Percentiles rank a stretch among this genome's conserved stretches.
These are phyloP conservation scores for Riparia riparia DNA, from an alignment of 2,113 vertebrate genomes.

Conservation along the genomic window DNA sequence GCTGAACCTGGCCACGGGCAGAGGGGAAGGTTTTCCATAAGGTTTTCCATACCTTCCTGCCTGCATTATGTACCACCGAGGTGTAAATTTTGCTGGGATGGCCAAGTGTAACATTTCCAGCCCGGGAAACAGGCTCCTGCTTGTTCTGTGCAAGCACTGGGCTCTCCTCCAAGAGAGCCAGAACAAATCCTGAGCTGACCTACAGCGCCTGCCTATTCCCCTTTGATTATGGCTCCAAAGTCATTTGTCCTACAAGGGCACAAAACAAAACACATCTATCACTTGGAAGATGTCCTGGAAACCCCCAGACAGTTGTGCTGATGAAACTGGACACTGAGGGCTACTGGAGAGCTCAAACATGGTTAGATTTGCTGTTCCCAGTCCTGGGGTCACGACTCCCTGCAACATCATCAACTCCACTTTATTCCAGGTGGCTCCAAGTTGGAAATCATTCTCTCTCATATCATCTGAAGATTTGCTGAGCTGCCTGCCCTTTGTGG, in stretches of 20 bases:
- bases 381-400: neutral
- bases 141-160: neutral
- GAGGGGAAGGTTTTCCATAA: neutral
- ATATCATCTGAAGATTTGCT: neutral
- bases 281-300: slow-evolving; percentile 3
- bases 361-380: neutral
- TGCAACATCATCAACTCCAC: slow-evolving; percentile 6
- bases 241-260: slow-evolving; percentile 25
- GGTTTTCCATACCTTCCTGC: neutral
- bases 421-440: slow-evolving; percentile 18
- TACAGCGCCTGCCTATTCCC: neutral
- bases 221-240: neutral
- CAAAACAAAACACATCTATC: slow-evolving; percentile 32
- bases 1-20: rapidly evolving
- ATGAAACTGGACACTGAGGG: slow-evolving; percentile 15
- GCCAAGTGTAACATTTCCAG: neutral
- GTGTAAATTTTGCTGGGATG: neutral
- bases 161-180: neutral
- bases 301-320: neutral
- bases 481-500: neutral
- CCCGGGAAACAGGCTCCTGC: neutral
- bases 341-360: neutral
- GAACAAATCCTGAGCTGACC: slow-evolving; percentile 5
- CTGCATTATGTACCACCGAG: rapidly evolving
- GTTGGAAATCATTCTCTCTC: slow-evolving; percentile 12